A percentile compares a stretch with the other conserved stretches of the same genome.
These are phyloP conservation scores for Xestia sexstrigata DNA, from an alignment of 2,888 invertebrate genomes.

Conservation along the genomic window DNA sequence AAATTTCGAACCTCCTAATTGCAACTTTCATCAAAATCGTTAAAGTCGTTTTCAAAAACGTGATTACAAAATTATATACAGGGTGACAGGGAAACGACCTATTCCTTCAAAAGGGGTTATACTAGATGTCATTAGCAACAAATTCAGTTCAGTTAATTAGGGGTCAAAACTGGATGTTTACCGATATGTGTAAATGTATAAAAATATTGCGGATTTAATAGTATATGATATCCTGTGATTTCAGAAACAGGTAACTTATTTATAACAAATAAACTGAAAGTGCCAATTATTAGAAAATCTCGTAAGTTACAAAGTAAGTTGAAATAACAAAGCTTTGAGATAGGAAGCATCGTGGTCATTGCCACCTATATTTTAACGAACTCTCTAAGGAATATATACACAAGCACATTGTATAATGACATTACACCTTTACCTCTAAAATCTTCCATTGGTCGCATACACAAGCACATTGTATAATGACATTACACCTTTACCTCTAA, in stretches of 20 bases:
- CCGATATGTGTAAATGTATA: too few relatives aligned
- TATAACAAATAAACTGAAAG: too few relatives aligned
- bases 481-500: not conserved
- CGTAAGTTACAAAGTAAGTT: too few relatives aligned
- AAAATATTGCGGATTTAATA: not conserved
- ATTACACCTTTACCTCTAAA: not conserved
- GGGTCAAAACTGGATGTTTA: too few relatives aligned
- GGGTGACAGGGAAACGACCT: too few relatives aligned
- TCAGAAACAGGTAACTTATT: not conserved
- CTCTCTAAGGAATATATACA: not conserved
- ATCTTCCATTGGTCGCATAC: not conserved
- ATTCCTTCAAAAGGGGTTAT: too few relatives aligned
- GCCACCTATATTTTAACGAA: not conserved
- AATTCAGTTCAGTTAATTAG: too few relatives aligned
- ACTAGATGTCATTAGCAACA: too few relatives aligned
- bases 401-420: not conserved
- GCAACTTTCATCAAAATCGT: not conserved
- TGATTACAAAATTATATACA: not conserved
- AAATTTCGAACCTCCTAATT: not conserved
- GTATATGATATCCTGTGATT: not conserved
- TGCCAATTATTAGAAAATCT: not conserved
- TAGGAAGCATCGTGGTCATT: not conserved
- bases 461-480: not conserved
- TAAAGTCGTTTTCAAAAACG: not conserved
- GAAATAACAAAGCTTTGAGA: not conserved